These are phyloP conservation scores for Nematopogon swammerdamellus DNA, from an alignment of 2,888 invertebrate species.

Conservation along the genomic window DNA sequence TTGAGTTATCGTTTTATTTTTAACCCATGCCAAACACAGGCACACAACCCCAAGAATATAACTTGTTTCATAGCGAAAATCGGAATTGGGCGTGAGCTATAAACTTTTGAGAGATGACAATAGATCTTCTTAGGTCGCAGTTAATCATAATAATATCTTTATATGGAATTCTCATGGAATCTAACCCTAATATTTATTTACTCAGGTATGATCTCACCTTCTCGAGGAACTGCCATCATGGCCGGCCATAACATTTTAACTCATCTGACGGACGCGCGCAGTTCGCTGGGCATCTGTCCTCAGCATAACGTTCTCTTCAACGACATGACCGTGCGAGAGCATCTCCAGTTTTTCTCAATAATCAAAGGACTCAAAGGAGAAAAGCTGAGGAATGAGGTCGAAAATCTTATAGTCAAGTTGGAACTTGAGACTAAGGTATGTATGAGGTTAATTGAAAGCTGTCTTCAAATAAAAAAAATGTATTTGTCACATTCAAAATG, in stretches of 20 bases:
- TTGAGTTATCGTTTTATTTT: no score
- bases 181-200: no score
- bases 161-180: no score
- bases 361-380: slow-evolving; percentile 61
- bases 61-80: no score
- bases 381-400: slow-evolving; percentile 57
- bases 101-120: no score
- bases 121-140: no score
- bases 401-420: slow-evolving; percentile 61
- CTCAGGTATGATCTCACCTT: slow-evolving; percentile 62
- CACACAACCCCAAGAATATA: no score
- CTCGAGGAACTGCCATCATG: slow-evolving; percentile 66
- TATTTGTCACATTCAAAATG: no score
- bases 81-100: no score
- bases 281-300: slow-evolving; percentile 76
- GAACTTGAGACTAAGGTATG: slow-evolving; percentile 63
- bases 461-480: no score
- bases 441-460: slow-evolving; percentile 19
- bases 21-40: no score
- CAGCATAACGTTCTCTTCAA: slow-evolving; percentile 85
- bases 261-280: slow-evolving; percentile 61
- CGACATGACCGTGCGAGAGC: slow-evolving; percentile 78
- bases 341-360: slow-evolving; percentile 76
- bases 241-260: slow-evolving; percentile 67
- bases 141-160: no score